Percentiles rank a stretch among this genome's conserved stretches.
Evolutionary conservation across 2,113 vertebrate species (phyloP).

Genomic region (Hippotragus niger): DNA sequence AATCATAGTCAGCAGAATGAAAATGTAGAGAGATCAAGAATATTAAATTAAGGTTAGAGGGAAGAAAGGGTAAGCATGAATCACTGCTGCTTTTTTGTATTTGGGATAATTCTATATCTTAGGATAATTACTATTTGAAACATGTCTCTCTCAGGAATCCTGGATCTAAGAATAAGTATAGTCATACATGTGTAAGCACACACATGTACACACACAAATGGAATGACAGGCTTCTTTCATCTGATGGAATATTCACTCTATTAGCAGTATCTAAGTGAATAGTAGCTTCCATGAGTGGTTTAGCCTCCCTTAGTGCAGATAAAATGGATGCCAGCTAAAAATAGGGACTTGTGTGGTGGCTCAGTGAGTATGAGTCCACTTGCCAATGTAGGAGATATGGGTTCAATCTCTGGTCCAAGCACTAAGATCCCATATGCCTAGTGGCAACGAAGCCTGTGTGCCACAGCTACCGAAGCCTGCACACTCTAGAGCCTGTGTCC

Average conservation of each 20-base stretch:
- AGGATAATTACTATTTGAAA: background rate
- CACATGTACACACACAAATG: background rate
- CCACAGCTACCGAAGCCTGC: background rate
- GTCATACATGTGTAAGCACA: background rate
- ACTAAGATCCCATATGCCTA: background rate
- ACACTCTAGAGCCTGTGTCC: background rate
- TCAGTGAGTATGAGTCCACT: background rate
- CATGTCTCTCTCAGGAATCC: background rate
- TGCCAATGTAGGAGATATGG: background rate
- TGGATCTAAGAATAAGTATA: background rate
- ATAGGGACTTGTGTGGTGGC: background rate
- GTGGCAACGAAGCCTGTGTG: background rate
- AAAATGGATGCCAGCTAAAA: background rate
- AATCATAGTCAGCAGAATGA: background rate
- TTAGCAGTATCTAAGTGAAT: background rate
- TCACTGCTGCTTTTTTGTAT: background rate
- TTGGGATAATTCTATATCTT: background rate
- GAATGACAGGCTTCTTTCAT: background rate
- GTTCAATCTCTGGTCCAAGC: background rate
- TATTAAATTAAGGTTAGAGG: background rate
- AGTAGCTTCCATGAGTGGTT: background rate
- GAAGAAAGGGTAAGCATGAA: background rate
- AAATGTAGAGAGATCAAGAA: background rate
- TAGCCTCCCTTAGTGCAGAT: background rate
- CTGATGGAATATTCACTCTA: background rate